Percentiles rank a stretch among this genome's conserved stretches.
phyloP scores from a whole-genome alignment of 1,140 invertebrate species.

The Ceratoteleas bidentatus region DNA sequence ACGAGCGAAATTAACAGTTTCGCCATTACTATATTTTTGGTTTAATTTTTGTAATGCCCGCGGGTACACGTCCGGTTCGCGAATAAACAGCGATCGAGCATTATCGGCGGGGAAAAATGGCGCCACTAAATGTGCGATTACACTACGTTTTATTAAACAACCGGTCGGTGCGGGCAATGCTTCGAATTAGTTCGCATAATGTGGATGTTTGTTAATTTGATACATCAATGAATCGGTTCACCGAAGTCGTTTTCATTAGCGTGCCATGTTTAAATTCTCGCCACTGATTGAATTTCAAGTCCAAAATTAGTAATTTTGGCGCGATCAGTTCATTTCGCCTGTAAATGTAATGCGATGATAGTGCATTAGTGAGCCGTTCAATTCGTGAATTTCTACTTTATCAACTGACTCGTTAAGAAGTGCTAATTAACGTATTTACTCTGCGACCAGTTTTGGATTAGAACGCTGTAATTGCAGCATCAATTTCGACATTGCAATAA shows the following conservation, averaged over 20 bases:
- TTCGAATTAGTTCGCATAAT: conserved; percentile 15
- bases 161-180: conserved; percentile 28
- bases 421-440: not conserved
- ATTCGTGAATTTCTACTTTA: conserved; percentile 23
- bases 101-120: not conserved
- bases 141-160: conserved; percentile 27
- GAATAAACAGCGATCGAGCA: too few relatives aligned
- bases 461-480: not conserved
- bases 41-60: too few relatives aligned
- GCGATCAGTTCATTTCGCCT: conserved; percentile 16
- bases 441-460: not conserved
- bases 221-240: conserved; percentile 25
- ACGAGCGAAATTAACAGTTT: not conserved
- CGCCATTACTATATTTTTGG: too few relatives aligned
- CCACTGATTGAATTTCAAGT: conserved; percentile 22
- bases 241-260: conserved; percentile 29
- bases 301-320: conserved; percentile 36
- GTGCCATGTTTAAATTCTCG: conserved; percentile 30
- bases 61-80: too few relatives aligned
- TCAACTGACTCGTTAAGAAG: conserved; percentile 21
- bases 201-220: conserved; percentile 25
- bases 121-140: not conserved
- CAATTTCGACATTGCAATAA: too few relatives aligned
- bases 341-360: conserved; percentile 21
- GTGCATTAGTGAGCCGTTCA: conserved; percentile 12